phyloP scores from a whole-genome alignment of 2,797 vertebrate species.

The Darevskia mixta region DNA sequence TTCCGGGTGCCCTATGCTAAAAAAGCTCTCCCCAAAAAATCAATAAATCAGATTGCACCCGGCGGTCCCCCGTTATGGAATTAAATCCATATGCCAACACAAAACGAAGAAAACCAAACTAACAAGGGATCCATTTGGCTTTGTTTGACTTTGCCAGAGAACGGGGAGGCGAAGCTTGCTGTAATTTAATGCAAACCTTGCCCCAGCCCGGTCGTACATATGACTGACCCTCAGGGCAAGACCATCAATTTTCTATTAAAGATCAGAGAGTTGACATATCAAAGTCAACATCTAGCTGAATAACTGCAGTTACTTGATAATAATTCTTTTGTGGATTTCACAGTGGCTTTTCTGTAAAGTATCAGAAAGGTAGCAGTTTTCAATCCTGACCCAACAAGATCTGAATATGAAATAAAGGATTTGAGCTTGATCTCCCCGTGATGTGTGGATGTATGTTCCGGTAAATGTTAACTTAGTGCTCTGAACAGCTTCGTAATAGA shows the following conservation, averaged over 20 bases:
- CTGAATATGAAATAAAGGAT: constrained; percentile 90
- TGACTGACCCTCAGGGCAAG: constrained; percentile 88
- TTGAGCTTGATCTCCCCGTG: constrained; percentile 92
- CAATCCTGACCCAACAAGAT: constrained; percentile 87
- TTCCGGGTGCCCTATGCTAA: constrained; percentile 64
- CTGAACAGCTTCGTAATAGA: constrained; percentile 91
- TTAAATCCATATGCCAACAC: constrained; percentile 89
- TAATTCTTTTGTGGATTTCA: constrained; percentile 86
- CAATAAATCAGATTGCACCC: constrained; percentile 83
- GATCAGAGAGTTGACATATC: constrained; percentile 95
- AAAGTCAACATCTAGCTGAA: constrained; percentile 90
- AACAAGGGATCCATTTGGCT: constrained; percentile 87
- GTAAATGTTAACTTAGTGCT: constrained; percentile 94
- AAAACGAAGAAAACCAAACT: constrained; percentile 83
- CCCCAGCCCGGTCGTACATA: constrained; percentile 83
- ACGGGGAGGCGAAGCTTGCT: constrained; percentile 83
- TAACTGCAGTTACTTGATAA: constrained; percentile 85
- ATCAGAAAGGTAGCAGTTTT: constrained; percentile 90
- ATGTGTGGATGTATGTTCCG: constrained; percentile 92
- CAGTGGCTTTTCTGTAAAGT: constrained; percentile 83
- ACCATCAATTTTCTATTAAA: constrained; percentile 91
- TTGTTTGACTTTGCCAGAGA: constrained; percentile 81
- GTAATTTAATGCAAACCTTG: constrained; percentile 92
- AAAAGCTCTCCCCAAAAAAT: constrained; percentile 78
- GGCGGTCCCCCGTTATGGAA: constrained; percentile 84